Conservation (phyloP, 2,888 invertebrate genomes). For the Sussaba pulchella region DNA sequence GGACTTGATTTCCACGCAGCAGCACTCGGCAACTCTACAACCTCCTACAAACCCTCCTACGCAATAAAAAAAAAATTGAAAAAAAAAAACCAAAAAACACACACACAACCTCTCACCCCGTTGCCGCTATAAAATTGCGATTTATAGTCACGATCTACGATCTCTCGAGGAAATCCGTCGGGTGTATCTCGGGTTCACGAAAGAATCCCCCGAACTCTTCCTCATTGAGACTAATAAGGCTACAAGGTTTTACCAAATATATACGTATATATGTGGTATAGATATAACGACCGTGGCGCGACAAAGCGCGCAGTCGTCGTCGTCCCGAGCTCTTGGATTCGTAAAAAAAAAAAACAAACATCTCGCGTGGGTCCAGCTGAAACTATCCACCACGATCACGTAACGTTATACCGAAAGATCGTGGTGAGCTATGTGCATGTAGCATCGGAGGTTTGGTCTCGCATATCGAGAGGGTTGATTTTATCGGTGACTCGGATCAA, state of each 20-base stretch:
- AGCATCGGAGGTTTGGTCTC: not conserved
- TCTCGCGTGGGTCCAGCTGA: constrained; percentile 2
- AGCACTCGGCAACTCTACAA: not conserved
- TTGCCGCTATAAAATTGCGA: constrained; percentile 43
- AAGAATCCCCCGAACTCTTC: constrained; percentile 28
- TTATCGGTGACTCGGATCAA: constrained; percentile 64
- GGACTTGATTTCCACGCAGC: constrained; percentile 6
- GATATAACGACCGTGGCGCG: not conserved
- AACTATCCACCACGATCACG: constrained; percentile 10
- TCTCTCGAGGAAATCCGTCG: constrained; percentile 28
- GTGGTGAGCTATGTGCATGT: not conserved
- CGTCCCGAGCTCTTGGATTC: not conserved
- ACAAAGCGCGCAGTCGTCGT: not conserved
- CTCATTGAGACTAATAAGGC: constrained; percentile 31
- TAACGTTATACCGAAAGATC: not conserved
- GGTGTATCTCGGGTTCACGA: constrained; percentile 41
- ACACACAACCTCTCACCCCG: not conserved
- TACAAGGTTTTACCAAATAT: no score
- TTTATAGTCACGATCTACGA: constrained; percentile 34
- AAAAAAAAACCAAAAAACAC: not conserved
- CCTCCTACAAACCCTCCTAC: not conserved
- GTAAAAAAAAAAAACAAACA: no score
- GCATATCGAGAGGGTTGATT: constrained; percentile 64
- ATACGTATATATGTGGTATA: no score
- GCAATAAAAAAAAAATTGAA: not conserved